Percentiles rank a stretch among this genome's conserved stretches.
phyloP scores from a whole-genome alignment of 2,888 invertebrate species.

The Frankliniella fusca region DNA sequence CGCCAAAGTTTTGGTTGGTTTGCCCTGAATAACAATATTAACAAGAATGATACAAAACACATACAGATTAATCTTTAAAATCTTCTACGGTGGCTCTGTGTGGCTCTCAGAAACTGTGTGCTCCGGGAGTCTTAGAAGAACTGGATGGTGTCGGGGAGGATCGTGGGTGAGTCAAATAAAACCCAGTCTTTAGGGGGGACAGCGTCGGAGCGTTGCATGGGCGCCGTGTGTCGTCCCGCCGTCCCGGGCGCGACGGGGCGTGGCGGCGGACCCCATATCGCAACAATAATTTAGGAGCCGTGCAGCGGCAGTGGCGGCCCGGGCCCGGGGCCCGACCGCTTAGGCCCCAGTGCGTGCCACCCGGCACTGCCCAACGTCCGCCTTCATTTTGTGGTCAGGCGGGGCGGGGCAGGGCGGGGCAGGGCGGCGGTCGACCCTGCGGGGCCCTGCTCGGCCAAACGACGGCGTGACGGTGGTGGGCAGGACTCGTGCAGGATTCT shows the following conservation, averaged over 20 bases:
- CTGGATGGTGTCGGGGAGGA: too few relatives aligned
- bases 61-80: too few relatives aligned
- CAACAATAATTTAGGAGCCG: neutral
- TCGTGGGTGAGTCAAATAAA: neutral
- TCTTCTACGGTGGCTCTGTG: too few relatives aligned
- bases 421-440: neutral
- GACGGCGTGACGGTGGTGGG: too few relatives aligned
- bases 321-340: neutral
- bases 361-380: neutral
- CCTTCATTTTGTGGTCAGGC: constrained; percentile 12
- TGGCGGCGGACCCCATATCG: neutral
- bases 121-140: too few relatives aligned
- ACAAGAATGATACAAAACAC: too few relatives aligned
- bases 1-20: too few relatives aligned
- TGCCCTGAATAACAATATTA: too few relatives aligned
- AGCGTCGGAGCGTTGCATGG: too few relatives aligned
- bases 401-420: neutral
- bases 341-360: constrained; percentile 1
- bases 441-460: neutral
- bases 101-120: too few relatives aligned
- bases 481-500: too few relatives aligned
- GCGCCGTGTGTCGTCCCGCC: too few relatives aligned
- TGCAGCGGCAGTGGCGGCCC: neutral
- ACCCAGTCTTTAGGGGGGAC: neutral
- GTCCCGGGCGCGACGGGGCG: neutral